Percentiles rank a stretch among this genome's conserved stretches.
phyloP scores from a whole-genome alignment of 1,140 invertebrate species.

The Drosophila takahashii region DNA sequence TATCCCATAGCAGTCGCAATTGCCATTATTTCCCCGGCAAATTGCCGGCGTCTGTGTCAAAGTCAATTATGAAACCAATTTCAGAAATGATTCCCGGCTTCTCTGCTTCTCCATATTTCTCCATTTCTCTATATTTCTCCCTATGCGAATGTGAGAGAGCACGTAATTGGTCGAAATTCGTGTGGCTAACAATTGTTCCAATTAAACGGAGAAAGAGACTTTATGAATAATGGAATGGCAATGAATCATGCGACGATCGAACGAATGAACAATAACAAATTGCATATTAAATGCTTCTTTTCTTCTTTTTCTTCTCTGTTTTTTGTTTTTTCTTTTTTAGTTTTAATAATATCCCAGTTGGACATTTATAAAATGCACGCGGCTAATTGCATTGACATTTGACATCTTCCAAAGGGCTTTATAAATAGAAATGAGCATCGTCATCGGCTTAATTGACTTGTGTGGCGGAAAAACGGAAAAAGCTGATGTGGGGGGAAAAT shows the following conservation, averaged over 20 bases:
- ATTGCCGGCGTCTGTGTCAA: constrained; percentile 64
- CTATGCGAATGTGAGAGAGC: not conserved
- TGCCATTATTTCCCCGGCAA: constrained; percentile 24
- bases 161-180: constrained; percentile 52
- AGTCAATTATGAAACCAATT: constrained; percentile 68
- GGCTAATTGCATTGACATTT: constrained; percentile 71
- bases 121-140: not conserved
- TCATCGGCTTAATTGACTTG: constrained; percentile 35
- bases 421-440: constrained; percentile 32
- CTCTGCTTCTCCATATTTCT: not conserved
- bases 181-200: constrained; percentile 45
- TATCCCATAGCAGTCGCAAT: constrained; percentile 11
- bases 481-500: not conserved
- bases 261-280: constrained; percentile 61
- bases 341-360: constrained; percentile 18
- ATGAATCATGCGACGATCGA: constrained; percentile 43
- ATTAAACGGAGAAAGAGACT: constrained; percentile 26
- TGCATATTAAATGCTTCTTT: constrained; percentile 51
- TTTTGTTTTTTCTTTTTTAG: not conserved
- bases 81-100: constrained; percentile 27
- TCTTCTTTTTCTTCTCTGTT: constrained; percentile 1
- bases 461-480: not conserved
- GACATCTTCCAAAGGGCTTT: constrained; percentile 46
- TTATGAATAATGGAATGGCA: constrained; percentile 42
- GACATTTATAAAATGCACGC: constrained; percentile 15